Evolutionary conservation across 2,113 vertebrate species (phyloP).

Genomic region (Ivindomyrus marchei): DNA sequence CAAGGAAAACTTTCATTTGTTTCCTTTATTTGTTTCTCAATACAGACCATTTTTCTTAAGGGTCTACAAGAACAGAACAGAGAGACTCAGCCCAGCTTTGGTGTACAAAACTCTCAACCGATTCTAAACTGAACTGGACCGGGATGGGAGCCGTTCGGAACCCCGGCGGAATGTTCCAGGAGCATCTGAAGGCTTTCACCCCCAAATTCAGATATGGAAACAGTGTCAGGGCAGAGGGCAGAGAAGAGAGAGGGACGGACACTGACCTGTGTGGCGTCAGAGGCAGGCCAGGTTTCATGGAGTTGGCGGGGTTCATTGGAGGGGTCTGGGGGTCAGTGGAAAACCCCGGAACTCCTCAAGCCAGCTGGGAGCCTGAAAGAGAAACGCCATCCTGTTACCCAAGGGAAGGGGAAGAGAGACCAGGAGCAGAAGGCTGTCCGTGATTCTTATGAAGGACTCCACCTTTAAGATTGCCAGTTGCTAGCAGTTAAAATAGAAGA

Average conservation of each 20-base stretch:
- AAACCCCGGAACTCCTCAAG: conserved; percentile 26
- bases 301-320: conserved; percentile 84
- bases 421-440: neutral
- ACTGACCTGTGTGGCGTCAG: conserved; percentile 78
- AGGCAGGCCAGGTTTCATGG: conserved; percentile 82
- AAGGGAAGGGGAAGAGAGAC: neutral
- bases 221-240: neutral
- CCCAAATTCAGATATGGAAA: neutral
- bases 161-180: neutral
- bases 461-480: neutral
- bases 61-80: neutral
- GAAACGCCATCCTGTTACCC: neutral
- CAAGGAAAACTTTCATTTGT: neutral
- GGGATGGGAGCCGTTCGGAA: neutral
- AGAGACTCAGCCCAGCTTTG: neutral
- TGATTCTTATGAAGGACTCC: neutral
- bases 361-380: conserved; percentile 25
- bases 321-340: conserved; percentile 36
- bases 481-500: neutral
- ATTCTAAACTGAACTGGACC: neutral
- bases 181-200: no score
- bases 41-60: neutral
- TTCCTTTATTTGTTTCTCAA: neutral
- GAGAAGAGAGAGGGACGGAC: neutral
- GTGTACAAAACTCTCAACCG: neutral